Percentiles rank a stretch among this genome's conserved stretches.
Conservation (phyloP, 2,888 invertebrate species). For the Ditula angustiorana region DNA sequence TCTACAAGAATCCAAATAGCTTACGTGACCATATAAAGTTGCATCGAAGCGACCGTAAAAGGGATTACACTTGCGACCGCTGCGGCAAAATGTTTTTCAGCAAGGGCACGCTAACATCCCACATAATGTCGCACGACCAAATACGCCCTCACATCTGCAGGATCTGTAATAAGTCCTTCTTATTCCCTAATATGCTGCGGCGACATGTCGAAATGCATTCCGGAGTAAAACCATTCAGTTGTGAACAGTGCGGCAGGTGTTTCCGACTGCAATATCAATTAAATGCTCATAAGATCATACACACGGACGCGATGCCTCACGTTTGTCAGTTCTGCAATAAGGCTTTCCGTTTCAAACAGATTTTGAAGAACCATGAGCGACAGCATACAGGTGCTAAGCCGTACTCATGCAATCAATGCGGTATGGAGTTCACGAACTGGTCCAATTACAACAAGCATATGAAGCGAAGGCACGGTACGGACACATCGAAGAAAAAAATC, state of each 20-base stretch:
- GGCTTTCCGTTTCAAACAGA: slow-evolving; percentile 91
- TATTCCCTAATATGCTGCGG: slow-evolving; percentile 75
- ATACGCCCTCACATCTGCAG: slow-evolving; percentile 71
- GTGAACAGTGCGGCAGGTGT: slow-evolving; percentile 75
- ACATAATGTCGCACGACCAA: slow-evolving; percentile 76
- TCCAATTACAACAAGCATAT: slow-evolving; percentile 94
- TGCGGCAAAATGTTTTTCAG: slow-evolving; percentile 79
- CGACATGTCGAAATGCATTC: slow-evolving; percentile 79
- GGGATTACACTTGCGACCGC: slow-evolving; percentile 75
- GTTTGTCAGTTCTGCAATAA: slow-evolving; percentile 91
- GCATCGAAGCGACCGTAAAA: slow-evolving; percentile 79
- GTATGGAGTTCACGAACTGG: slow-evolving; percentile 91
- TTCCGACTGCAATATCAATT: slow-evolving; percentile 89
- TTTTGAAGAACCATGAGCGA: slow-evolving; percentile 89
- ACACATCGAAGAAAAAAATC: slow-evolving; percentile 80
- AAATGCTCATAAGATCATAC: slow-evolving; percentile 90
- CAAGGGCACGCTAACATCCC: slow-evolving; percentile 76
- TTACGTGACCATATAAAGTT: slow-evolving; percentile 85
- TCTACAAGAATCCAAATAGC: slow-evolving; percentile 67
- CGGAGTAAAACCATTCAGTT: slow-evolving; percentile 73
- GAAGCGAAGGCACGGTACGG: slow-evolving; percentile 89
- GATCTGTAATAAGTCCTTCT: slow-evolving; percentile 75
- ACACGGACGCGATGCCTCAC: slow-evolving; percentile 92
- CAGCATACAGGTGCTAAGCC: slow-evolving; percentile 90
- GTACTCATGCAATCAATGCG: slow-evolving; percentile 90